Evolutionary conservation across 2,113 vertebrate species (phyloP), one percentile per base, ranked within the genome.

Genomic region (Heterochromis multidens): DNA sequence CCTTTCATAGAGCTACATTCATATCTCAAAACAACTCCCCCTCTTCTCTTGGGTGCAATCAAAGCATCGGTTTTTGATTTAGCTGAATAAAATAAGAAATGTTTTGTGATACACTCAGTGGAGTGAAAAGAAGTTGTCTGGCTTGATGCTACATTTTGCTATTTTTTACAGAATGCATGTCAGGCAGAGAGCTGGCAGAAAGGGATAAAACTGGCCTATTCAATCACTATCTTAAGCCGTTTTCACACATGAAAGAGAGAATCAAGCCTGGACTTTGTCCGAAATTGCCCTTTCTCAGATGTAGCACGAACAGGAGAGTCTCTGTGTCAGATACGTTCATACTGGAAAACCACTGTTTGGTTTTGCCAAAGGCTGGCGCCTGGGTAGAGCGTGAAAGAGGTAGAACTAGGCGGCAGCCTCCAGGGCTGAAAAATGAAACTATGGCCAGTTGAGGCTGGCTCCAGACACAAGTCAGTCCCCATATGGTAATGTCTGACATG

Each of bases 41-140:
- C 54, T 89, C 74, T 80, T 86, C 79, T 91, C 83, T 29, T 56
- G 54, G 80, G 85, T 35, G 27, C 70, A 94, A 89, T 91, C 86
- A 85, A 83, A 90, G 86, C 2, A 6, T 40, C 16, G 11, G 33
- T 59, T 84, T 89, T 82, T 91, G 65, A 89, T 87, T 91, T 67
- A 70, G 78, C 31, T 84, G 87, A 87, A 89, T 84, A 88, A 87
- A 88, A 90, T 49, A 70, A 60, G 27, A 82, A 79, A 83, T 83
- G 78, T 82, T 93, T 91, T 89, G 49, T 77, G 87, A 83, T 79
- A 61, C 62, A 85, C 61, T 86, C 78, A 72, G 29, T 58, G 25
- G 62, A 90, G 79, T 61, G 76, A 89, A 74, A 76, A 19, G 27
- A 40, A 54, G 37, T 31, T 74, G 29, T 72, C 61, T 81, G 19